Percentiles rank a stretch among this genome's conserved stretches.
Conservation (phyloP, 2,797 vertebrate species). For the Brachymystax lenok region DNA sequence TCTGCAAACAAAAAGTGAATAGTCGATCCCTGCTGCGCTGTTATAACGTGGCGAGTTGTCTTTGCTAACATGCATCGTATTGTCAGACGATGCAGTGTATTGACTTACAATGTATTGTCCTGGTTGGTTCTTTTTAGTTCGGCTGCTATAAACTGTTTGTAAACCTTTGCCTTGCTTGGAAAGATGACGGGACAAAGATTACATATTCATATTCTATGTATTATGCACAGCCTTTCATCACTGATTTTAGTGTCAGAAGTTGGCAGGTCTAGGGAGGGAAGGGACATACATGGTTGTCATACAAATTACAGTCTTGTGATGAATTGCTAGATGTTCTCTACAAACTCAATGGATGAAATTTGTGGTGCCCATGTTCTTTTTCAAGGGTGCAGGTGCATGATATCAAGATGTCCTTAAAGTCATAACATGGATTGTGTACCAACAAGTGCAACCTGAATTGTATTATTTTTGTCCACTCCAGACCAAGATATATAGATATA, state of each 20-base stretch:
- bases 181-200: neutral
- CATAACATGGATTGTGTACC: neutral
- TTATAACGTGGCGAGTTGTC: slow-evolving; percentile 67
- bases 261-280: neutral
- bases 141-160: neutral
- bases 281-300: neutral
- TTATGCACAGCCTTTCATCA: neutral
- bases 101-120: slow-evolving; percentile 16
- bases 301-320: slow-evolving; percentile 1
- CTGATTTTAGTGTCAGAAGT: neutral
- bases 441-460: neutral
- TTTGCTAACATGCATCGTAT: slow-evolving; percentile 28
- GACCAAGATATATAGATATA: neutral
- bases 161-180: neutral
- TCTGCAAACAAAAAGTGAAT: slow-evolving; percentile 1
- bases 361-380: neutral
- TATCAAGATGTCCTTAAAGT: slow-evolving; percentile 10
- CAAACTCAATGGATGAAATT: neutral
- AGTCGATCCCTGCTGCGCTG: slow-evolving; percentile 24
- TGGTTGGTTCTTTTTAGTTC: neutral
- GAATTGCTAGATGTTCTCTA: neutral
- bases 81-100: slow-evolving; percentile 23
- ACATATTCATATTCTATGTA: neutral
- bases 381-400: slow-evolving; percentile 32
- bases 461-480: neutral